Conservation (phyloP, 2,113 vertebrate genomes). For the Amblyornis subalaris region DNA sequence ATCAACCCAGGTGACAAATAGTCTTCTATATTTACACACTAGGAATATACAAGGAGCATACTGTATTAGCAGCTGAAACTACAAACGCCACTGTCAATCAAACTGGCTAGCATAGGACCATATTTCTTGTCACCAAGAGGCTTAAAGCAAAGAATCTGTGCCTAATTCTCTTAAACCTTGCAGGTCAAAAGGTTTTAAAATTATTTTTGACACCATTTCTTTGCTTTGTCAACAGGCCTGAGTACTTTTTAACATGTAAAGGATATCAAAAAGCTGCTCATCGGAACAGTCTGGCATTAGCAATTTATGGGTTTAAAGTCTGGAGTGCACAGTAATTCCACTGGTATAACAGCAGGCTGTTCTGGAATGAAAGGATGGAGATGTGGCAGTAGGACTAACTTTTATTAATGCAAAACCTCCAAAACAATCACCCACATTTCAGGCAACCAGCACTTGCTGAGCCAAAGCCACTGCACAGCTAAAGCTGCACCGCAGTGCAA, state of each 20-base stretch:
- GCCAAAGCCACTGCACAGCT: neutral
- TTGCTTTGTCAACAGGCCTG: slow-evolving; percentile 83
- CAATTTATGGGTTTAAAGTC: slow-evolving; percentile 64
- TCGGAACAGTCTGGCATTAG: slow-evolving; percentile 35
- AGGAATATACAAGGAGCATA: slow-evolving; percentile 75
- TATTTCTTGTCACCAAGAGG: slow-evolving; percentile 91
- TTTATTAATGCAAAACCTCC: neutral
- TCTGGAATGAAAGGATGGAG: neutral
- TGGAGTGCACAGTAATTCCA: neutral
- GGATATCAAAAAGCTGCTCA: slow-evolving; percentile 70
- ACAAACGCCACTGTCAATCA: slow-evolving; percentile 88
- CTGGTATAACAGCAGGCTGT: neutral
- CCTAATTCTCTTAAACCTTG: slow-evolving; percentile 91
- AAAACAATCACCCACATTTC: neutral
- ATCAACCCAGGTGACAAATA: slow-evolving; percentile 92
- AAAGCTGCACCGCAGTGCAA: rapidly evolving
- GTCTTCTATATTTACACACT: slow-evolving; percentile 88
- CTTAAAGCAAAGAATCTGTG: slow-evolving; percentile 89
- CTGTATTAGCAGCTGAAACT: slow-evolving; percentile 88
- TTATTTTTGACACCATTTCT: slow-evolving; percentile 93
- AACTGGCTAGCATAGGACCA: slow-evolving; percentile 78
- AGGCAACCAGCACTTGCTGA: neutral
- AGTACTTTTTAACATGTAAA: slow-evolving; percentile 82
- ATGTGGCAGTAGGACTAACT: neutral
- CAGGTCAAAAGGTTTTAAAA: slow-evolving; percentile 93